Base-by-base conservation (phyloP, 2,888 invertebrate species). In the Stegophylla sp. region DNA sequence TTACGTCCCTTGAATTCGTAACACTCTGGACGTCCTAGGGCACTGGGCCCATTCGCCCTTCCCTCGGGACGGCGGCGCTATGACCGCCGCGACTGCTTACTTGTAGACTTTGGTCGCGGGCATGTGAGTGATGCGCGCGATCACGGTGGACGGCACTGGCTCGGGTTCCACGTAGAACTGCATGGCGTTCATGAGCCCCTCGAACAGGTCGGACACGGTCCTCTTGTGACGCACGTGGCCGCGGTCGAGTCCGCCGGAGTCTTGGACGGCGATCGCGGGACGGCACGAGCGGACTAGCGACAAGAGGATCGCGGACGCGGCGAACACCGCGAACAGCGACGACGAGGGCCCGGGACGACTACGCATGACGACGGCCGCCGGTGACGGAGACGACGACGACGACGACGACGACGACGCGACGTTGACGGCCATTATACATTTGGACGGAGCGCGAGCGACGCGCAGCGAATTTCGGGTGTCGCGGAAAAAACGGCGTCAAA, bases 171-270 rank as follows among this genome's bases (percentile, higher is more conserved):
- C n/a, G 69, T 71, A 34, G 48, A 71, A 79, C 23, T 71, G 41
- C 69, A 79, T 56, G 34, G 69, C 69, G 71, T 71, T 63, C 79
- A 82, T 66, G 34, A 79, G 72, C 1, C 67, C 77, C 23, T 79
- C 63, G n/a, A 72, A 56, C 48, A 79, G 23, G 4, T 72, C 71
- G 7, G 79, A 72, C 23, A 79, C 64, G 28, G 76, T 79, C 41
- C 73, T 79, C 67, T 79, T 82, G 64, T 63, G 72, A 7, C 74
- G 67, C 34, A n/a, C 82, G 28, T 73, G 82, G n/a, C 34, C n/a
- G 20, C n/a, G 20, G 3, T 23, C n/a, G 20, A 3, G 34, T 1
- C 63, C 15, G 26, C 45, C 20, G 41, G n/a, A n/a, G n/a, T n/a
- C n/a, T n/a, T 5, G n/a, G 34, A n/a, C 43, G 28, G 17, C 43